Evolutionary conservation across 2,797 vertebrate species (phyloP), one percentile per base, ranked within the genome.

Genomic region (Erpetoichthys calabaricus): DNA sequence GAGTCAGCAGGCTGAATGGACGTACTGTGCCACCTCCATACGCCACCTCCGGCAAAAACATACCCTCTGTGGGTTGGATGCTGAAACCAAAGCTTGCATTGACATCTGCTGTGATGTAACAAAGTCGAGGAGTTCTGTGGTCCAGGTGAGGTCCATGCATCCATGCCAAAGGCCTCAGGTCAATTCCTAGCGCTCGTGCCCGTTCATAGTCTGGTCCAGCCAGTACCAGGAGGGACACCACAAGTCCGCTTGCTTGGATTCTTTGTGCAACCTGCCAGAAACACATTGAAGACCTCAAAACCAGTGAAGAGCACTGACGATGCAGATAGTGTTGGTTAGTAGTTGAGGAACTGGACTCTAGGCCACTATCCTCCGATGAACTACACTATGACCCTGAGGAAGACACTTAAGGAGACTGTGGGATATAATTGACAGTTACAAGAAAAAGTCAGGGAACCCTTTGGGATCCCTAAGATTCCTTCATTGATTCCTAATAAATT

Each of bases 201-300:
- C 80, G 65, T 9, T 88, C 70, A 0, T 88, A 84, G 57, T 88
- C 64, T 0, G 66, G 60, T 0, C 68, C 65, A 0, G 85, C 80
- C 74, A 92, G 61, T 64, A 97, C 87, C 0, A 79, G 74, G 50
- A 97, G 80, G 42, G 89, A 76, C 44, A 98, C 75, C 55, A 87
- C 77, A 7, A 80, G 68, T 5, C 91, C 82, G 0, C 89, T 93
- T 2, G 75, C 78, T 74, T 87, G 86, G 73, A 98, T 89, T 73
- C 77, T 88, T 65, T 79, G 81, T 10, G 89, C 81, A 63, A 95
- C 86, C 95, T 98, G 67, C 4, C 6, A 53, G 45, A 55, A 3
- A 53, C 1, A 7, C 8, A 51, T 44, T 10, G 25, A 25, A 25
- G 25, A 25, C 25, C 25, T 25, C 25, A 25, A 25, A 25, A 25